phyloP scores from a whole-genome alignment of 2,113 vertebrate genomes.

The Oryctolagus cuniculus region mOryCun1.1 NC_091441.1:41375501-41376000 shows the following conservation, averaged over 20 bases:
- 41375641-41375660: not conserved
- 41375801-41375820: not conserved
- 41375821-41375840: not conserved
- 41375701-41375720: not conserved
- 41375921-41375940: not conserved
- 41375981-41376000: no score
- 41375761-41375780: not conserved
- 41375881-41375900: not conserved
- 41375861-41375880: not conserved
- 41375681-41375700: not conserved
- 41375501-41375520: not conserved
- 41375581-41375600: not conserved
- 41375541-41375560: not conserved
- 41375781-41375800: not conserved
- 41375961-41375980: no score
- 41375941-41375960: no score
- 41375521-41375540: not conserved
- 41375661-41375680: not conserved
- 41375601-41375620: not conserved
- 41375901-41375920: not conserved
- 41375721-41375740: not conserved
- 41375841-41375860: not conserved
- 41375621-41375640: not conserved
- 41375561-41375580: constrained; percentile 10
- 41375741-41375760: not conserved